Percentiles rank a stretch among this genome's conserved stretches.
Evolutionary conservation across 1,140 invertebrate genomes (phyloP).

Genomic region (Archivesica marissinica): DNA sequence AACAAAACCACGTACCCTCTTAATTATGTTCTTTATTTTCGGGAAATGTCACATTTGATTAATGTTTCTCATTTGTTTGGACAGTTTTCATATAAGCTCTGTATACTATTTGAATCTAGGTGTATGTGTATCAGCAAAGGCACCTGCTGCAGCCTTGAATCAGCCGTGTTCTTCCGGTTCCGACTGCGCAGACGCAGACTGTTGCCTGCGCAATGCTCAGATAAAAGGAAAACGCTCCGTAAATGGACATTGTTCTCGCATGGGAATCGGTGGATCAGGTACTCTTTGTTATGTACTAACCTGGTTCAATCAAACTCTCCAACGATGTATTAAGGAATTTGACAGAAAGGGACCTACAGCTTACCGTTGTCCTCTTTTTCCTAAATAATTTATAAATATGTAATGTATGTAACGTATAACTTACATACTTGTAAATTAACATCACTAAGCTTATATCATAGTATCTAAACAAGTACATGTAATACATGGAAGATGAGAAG

Average conservation of each 20-base stretch:
- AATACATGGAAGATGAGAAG: no score
- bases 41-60: neutral
- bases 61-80: neutral
- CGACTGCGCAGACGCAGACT: constrained; percentile 34
- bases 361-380: no score
- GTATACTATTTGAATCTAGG: neutral
- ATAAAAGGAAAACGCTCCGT: constrained; percentile 27
- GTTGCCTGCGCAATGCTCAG: constrained; percentile 37
- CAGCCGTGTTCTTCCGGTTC: constrained; percentile 47
- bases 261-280: constrained; percentile 29
- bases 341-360: no score
- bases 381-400: no score
- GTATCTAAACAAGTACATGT: no score
- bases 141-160: neutral
- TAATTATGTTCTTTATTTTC: neutral
- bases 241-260: constrained; percentile 10
- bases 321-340: no score
- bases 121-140: neutral
- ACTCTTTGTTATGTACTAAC: neutral
- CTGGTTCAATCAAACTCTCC: no score
- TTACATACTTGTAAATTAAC: no score
- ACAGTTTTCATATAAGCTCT: neutral
- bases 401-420: no score
- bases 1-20: neutral
- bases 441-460: no score